phyloP scores from a whole-genome alignment of 2,113 vertebrate species.

The Sorex fumeus region DNA sequence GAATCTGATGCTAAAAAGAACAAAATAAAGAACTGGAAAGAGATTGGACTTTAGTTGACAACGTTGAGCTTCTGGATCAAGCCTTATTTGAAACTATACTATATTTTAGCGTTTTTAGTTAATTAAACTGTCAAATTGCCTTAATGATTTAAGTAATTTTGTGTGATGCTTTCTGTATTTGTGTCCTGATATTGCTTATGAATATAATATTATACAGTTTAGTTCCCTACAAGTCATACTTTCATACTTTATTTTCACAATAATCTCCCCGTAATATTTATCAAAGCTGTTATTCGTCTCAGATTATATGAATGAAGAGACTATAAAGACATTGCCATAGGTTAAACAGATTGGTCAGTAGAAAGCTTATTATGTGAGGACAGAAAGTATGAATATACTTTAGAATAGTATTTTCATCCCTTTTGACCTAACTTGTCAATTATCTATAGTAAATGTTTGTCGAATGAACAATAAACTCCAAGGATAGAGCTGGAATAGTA shows the following conservation, averaged over 20 bases:
- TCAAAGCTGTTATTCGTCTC: neutral
- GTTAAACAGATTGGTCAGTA: neutral
- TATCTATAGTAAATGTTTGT: neutral
- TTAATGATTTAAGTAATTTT: neutral
- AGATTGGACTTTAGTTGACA: constrained; percentile 9
- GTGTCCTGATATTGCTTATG: neutral
- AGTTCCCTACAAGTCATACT: neutral
- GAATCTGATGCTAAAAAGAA: neutral
- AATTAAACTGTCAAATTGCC: neutral
- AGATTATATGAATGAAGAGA: neutral
- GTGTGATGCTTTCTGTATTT: constrained; percentile 3
- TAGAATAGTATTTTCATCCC: neutral
- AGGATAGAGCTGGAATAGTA: neutral
- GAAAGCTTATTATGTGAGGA: constrained; percentile 1
- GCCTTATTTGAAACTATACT: neutral
- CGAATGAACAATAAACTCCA: neutral
- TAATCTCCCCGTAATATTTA: neutral
- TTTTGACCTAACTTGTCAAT: neutral
- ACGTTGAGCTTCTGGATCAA: neutral
- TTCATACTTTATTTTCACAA: constrained; percentile 37
- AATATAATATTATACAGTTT: neutral
- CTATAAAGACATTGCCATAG: neutral
- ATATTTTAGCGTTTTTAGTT: neutral
- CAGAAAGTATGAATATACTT: neutral
- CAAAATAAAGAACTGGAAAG: neutral